Conservation (phyloP, 1,140 invertebrate species). For the Anadara kagoshimensis region DNA sequence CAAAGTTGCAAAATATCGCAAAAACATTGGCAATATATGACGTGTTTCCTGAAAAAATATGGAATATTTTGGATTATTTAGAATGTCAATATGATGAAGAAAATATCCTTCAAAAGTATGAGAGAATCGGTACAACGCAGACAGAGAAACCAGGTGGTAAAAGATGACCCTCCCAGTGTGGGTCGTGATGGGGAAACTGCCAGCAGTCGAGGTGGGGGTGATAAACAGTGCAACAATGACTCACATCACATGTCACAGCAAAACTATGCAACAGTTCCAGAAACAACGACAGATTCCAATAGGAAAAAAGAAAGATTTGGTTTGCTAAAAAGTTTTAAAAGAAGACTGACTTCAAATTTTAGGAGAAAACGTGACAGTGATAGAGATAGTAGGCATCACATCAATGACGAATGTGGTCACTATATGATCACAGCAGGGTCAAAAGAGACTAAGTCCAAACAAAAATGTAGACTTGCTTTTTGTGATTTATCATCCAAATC, state of each 20-base stretch:
- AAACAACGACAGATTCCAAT: background rate
- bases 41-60: background rate
- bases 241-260: background rate
- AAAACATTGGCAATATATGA: background rate
- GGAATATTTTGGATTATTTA: background rate
- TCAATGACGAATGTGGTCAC: background rate
- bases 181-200: slow-evolving; percentile 9
- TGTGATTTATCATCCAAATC: slow-evolving; percentile 53
- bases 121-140: slow-evolving; percentile 47
- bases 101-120: slow-evolving; percentile 57
- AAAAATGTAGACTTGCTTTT: slow-evolving; percentile 41
- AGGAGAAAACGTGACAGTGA: slow-evolving; percentile 51
- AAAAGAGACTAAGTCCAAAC: slow-evolving; percentile 40
- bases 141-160: slow-evolving; percentile 28
- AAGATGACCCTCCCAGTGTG: slow-evolving; percentile 18
- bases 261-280: slow-evolving; percentile 12
- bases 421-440: slow-evolving; percentile 27
- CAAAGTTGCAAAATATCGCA: slow-evolving; percentile 11
- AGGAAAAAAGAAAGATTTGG: slow-evolving; percentile 65
- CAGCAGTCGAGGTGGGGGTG: slow-evolving; percentile 33
- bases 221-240: slow-evolving; percentile 36
- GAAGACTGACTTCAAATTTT: slow-evolving; percentile 60
- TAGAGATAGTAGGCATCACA: slow-evolving; percentile 37
- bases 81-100: slow-evolving; percentile 54
- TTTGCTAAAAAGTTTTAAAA: slow-evolving; percentile 57